phyloP scores from a whole-genome alignment of 2,113 vertebrate genomes.

The Pelecanus crispus region DNA sequence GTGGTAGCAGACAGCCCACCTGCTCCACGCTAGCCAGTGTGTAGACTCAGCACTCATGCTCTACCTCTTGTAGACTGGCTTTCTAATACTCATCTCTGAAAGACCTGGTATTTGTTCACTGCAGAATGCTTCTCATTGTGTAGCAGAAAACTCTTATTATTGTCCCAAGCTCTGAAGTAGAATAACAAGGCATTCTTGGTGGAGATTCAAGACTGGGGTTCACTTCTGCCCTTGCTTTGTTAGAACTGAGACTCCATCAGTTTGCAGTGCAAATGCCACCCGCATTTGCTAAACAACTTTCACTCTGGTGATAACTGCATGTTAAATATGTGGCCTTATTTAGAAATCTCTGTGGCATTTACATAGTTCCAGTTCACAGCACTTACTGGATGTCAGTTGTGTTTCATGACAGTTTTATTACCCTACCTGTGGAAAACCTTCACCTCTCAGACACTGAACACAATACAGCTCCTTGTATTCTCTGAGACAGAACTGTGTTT shows the following conservation, averaged over 20 bases:
- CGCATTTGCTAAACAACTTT: background rate
- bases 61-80: background rate
- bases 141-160: background rate
- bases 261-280: background rate
- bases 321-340: background rate
- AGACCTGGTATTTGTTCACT: background rate
- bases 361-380: background rate
- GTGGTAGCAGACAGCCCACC: background rate
- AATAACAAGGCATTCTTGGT: background rate
- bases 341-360: constrained; percentile 5
- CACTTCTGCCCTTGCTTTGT: background rate
- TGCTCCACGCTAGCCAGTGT: background rate
- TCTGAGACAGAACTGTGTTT: background rate
- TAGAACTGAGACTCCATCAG: background rate
- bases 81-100: background rate
- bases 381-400: background rate
- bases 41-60: background rate
- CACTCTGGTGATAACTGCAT: background rate
- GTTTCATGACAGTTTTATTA: constrained; percentile 22
- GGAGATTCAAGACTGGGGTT: background rate
- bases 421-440: constrained; percentile 4
- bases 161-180: background rate
- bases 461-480: background rate
- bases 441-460: background rate
- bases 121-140: background rate